Conservation (phyloP, 2,113 vertebrate species). For the Carassius carassius region DNA sequence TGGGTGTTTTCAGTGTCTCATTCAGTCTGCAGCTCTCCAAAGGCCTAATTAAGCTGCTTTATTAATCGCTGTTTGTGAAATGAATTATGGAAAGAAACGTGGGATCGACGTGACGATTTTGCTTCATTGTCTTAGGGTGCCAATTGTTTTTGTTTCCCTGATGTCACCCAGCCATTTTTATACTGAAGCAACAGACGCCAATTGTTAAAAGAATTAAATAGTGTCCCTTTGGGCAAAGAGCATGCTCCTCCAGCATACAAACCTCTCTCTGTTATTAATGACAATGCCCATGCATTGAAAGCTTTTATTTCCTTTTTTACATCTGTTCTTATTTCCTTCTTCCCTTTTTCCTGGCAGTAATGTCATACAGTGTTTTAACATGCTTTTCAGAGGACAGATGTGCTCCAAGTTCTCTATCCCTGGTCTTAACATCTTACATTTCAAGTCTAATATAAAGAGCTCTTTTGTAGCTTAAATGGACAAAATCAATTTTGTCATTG, state of each 20-base stretch:
- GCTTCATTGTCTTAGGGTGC: not conserved
- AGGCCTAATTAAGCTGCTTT: slow-evolving; percentile 32
- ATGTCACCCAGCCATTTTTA: slow-evolving; percentile 9
- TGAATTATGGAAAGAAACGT: slow-evolving; percentile 34
- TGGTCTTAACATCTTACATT: no score
- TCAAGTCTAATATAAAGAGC: slow-evolving; percentile 16
- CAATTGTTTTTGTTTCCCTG: slow-evolving; percentile 16
- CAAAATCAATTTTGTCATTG: slow-evolving; percentile 15
- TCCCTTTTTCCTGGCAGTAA: slow-evolving; percentile 14
- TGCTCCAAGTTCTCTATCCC: slow-evolving; percentile 19
- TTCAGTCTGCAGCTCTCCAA: slow-evolving; percentile 10
- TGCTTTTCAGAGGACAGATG: slow-evolving; percentile 12
- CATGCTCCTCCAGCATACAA: slow-evolving; percentile 23
- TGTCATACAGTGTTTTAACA: not conserved
- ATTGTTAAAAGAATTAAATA: slow-evolving; percentile 1
- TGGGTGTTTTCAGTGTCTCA: slow-evolving; percentile 30
- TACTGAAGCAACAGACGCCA: not conserved
- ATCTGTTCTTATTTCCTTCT: slow-evolving; percentile 3
- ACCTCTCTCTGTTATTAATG: slow-evolving; percentile 29
- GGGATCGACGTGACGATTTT: slow-evolving; percentile 12
- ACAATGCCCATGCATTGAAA: slow-evolving; percentile 8
- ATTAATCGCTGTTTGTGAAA: slow-evolving; percentile 36
- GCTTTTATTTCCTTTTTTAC: not conserved
- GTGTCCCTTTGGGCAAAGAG: slow-evolving; percentile 26
- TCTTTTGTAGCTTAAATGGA: slow-evolving; percentile 17